phyloP scores from a whole-genome alignment of 2,797 vertebrate species.

The Oreonectes daqikongensis region DNA sequence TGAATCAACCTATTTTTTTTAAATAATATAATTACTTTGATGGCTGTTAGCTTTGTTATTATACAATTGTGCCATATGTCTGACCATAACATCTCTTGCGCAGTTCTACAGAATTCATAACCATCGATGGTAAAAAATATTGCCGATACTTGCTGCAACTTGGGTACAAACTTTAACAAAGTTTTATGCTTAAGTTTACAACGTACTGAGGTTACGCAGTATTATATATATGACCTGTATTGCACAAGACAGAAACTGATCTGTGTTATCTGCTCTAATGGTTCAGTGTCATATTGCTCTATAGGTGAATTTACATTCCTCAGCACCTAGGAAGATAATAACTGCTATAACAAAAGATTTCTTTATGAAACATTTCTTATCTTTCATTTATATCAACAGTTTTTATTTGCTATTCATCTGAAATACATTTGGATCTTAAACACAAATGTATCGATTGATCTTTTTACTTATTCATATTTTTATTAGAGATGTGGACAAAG shows the following conservation, averaged over 20 bases:
- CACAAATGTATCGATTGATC: no score
- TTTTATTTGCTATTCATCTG: not conserved
- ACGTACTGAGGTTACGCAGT: not conserved
- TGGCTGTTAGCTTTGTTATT: not conserved
- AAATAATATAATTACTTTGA: not conserved
- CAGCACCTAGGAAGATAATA: not conserved
- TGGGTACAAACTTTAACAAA: not conserved
- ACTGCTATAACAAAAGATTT: not conserved
- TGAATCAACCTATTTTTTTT: not conserved
- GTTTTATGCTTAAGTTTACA: not conserved
- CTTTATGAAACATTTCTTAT: not conserved
- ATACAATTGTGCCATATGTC: not conserved
- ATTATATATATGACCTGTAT: not conserved
- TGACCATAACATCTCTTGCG: not conserved
- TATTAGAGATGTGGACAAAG: no score
- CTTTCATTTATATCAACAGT: not conserved
- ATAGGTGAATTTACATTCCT: not conserved
- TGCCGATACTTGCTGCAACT: not conserved
- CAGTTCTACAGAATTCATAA: not conserved
- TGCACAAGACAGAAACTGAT: not conserved
- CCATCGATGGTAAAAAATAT: not conserved
- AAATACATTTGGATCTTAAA: not conserved
- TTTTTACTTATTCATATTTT: no score
- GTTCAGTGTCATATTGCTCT: not conserved
- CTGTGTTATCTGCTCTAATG: slow-evolving; percentile 19